A percentile compares a stretch with the other conserved stretches of the same genome.
These are phyloP conservation scores for Poicephalus meyeri DNA, from an alignment of 2,113 vertebrate genomes.

Conservation along the genomic window DNA sequence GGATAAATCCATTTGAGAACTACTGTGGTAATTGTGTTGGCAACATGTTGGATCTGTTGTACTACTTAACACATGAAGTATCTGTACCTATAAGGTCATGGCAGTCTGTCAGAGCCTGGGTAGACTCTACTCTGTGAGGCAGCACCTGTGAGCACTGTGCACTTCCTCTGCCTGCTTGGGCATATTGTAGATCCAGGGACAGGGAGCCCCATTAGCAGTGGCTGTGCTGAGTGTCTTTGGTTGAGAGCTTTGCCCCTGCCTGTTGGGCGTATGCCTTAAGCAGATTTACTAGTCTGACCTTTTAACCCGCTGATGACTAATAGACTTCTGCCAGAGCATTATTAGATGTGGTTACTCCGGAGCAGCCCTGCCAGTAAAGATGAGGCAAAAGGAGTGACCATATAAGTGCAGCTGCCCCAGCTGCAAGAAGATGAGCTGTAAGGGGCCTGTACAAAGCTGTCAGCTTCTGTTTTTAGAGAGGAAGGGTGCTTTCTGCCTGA, in stretches of 20 bases:
- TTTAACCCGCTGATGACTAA: constrained; percentile 1
- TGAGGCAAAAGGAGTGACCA: background rate
- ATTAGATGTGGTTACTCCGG: background rate
- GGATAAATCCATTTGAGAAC: background rate
- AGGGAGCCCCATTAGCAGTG: background rate
- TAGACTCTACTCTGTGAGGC: background rate
- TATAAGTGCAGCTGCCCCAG: background rate
- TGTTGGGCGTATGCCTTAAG: background rate
- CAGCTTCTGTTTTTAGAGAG: background rate
- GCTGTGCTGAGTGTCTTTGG: background rate
- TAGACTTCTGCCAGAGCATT: background rate
- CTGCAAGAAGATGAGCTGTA: background rate
- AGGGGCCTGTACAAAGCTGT: background rate
- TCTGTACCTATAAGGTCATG: background rate
- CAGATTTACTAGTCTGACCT: constrained; percentile 12
- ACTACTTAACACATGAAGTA: background rate
- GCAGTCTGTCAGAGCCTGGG: background rate
- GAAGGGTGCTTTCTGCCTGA: background rate
- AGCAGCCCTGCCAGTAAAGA: background rate
- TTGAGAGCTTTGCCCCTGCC: background rate
- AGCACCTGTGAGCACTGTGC: fast-evolving
- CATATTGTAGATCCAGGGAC: fast-evolving
- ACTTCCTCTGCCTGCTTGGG: fast-evolving
- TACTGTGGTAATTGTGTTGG: background rate
- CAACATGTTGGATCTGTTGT: background rate